Conservation (phyloP, 2,888 invertebrate genomes). For the Mythimna vitellina region DNA sequence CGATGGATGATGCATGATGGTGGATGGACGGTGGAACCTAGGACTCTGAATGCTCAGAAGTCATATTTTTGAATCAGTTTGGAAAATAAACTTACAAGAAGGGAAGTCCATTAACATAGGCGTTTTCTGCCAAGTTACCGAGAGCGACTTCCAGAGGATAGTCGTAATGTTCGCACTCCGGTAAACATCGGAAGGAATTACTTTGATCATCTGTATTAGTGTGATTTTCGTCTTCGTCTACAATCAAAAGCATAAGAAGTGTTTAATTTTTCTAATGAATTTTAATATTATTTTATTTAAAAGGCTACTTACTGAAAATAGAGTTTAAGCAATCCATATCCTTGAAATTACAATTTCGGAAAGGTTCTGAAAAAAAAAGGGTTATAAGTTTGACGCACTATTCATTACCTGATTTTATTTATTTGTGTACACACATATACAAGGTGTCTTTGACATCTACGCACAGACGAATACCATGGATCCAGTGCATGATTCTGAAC, state of each 20-base stretch:
- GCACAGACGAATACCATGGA: too few species aligned
- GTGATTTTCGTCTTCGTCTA: slow-evolving; percentile 17
- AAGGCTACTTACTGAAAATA: slow-evolving; percentile 72
- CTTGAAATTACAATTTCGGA: slow-evolving; percentile 85
- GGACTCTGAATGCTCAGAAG: too few species aligned
- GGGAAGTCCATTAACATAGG: slow-evolving; percentile 81
- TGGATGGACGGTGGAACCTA: too few species aligned
- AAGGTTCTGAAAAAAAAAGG: slow-evolving; percentile 73
- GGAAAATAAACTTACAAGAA: slow-evolving; percentile 85
- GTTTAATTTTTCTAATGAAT: neutral
- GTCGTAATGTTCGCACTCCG: slow-evolving; percentile 91
- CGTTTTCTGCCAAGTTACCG: slow-evolving; percentile 87
- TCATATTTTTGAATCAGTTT: neutral
- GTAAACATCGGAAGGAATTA: slow-evolving; percentile 83
- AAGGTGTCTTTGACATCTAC: too few species aligned
- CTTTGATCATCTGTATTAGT: neutral
- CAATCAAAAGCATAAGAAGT: neutral
- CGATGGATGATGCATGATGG: too few species aligned
- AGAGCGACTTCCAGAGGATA: slow-evolving; percentile 92
- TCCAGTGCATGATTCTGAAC: too few species aligned
- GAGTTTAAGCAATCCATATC: slow-evolving; percentile 87
- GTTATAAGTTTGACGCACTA: too few species aligned
- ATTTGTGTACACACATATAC: too few species aligned
- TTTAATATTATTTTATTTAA: neutral
- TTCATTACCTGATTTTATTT: too few species aligned